phyloP scores from a whole-genome alignment of 2,888 invertebrate species.

The Anthophora plumipes region DNA sequence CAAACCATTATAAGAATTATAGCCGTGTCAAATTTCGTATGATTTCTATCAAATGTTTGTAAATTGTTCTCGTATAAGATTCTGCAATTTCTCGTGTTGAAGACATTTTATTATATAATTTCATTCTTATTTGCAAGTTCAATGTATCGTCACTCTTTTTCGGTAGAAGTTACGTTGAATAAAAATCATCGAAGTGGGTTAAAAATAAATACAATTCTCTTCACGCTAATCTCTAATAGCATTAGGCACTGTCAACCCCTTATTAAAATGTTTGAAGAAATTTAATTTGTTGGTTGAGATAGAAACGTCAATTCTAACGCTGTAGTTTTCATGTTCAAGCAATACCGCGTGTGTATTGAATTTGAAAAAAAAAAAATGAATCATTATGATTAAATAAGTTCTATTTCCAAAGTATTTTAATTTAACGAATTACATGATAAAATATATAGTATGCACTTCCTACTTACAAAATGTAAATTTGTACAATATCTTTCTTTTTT shows the following conservation, averaged over 20 bases:
- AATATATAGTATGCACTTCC: constrained; percentile 73
- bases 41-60: not conserved
- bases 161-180: not conserved
- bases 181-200: constrained; percentile 54
- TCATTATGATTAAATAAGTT: constrained; percentile 72
- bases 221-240: constrained; percentile 64
- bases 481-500: constrained; percentile 52
- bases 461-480: constrained; percentile 66
- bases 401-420: constrained; percentile 77
- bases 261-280: constrained; percentile 66
- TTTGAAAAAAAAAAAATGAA: constrained; percentile 67
- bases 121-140: not conserved
- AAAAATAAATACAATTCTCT: constrained; percentile 65
- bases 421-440: constrained; percentile 79
- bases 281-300: constrained; percentile 43
- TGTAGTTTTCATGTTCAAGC: constrained; percentile 24
- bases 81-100: no score
- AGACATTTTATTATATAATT: constrained; percentile 2
- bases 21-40: not conserved
- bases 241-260: constrained; percentile 79
- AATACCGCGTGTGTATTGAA: constrained; percentile 37
- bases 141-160: not conserved
- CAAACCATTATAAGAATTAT: constrained; percentile 14
- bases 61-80: not conserved
- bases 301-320: constrained; percentile 34